phyloP scores from a whole-genome alignment of 2,888 invertebrate species.

The Plagodis pulveraria region DNA sequence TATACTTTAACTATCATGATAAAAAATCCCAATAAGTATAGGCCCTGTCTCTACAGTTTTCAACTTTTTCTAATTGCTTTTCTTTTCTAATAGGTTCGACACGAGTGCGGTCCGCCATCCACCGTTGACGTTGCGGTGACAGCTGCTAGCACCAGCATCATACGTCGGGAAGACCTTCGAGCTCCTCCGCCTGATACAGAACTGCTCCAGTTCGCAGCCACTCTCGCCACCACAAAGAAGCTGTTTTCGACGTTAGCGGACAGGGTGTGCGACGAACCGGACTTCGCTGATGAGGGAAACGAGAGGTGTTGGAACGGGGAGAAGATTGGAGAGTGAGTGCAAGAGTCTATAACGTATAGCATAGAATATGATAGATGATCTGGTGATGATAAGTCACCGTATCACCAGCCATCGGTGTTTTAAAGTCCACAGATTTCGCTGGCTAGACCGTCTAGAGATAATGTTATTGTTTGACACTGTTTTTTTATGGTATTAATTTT shows the following conservation, averaged over 20 bases:
- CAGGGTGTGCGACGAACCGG: slow-evolving; percentile 90
- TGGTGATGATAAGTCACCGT: not conserved
- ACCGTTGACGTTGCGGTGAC: slow-evolving; percentile 57
- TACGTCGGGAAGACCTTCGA: slow-evolving; percentile 75
- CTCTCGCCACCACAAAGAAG: slow-evolving; percentile 89
- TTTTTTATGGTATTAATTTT: no score
- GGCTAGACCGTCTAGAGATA: no score
- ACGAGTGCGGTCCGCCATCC: slow-evolving; percentile 73
- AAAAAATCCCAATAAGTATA: no score
- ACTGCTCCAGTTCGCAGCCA: slow-evolving; percentile 87
- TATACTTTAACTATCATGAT: no score
- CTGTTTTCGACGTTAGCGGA: slow-evolving; percentile 94
- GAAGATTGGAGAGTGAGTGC: slow-evolving; percentile 90
- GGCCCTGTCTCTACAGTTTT: no score
- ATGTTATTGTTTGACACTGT: no score
- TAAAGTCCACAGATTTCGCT: no score
- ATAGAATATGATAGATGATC: not conserved
- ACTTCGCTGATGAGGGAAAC: slow-evolving; percentile 87
- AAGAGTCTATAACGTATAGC: not conserved
- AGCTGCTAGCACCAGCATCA: slow-evolving; percentile 41
- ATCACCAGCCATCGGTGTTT: no score
- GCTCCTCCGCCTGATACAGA: slow-evolving; percentile 87
- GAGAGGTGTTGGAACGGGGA: slow-evolving; percentile 94
- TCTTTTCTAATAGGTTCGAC: slow-evolving; percentile 59
- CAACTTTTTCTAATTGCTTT: not conserved